phyloP scores from a whole-genome alignment of 1,140 invertebrate species.

The Aphelinus certus region DNA sequence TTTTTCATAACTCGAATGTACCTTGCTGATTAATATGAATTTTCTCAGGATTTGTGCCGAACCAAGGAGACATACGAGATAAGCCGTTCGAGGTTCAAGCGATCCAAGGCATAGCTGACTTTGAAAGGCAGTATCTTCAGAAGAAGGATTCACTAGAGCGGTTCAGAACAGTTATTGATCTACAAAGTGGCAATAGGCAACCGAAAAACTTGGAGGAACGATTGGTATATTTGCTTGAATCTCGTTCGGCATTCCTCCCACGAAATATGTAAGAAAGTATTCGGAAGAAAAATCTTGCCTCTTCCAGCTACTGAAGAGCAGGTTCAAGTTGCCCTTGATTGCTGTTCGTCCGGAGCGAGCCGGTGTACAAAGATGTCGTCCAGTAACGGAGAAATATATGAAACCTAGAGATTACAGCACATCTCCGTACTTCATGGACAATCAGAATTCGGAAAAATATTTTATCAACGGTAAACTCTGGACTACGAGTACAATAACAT shows the following conservation, averaged over 20 bases:
- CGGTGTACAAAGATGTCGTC: conserved; percentile 68
- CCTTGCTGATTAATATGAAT: conserved; percentile 3
- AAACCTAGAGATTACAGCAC: conserved; percentile 68
- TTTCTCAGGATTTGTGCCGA: conserved; percentile 72
- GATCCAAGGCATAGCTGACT: conserved; percentile 74
- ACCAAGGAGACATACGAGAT: conserved; percentile 69
- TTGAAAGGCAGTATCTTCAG: conserved; percentile 70
- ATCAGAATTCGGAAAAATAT: conserved; percentile 72
- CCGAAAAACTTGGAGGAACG: conserved; percentile 71
- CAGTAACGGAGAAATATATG: conserved; percentile 67
- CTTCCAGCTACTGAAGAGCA: conserved; percentile 69
- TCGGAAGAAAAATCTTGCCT: conserved; percentile 13
- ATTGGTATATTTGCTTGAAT: conserved; percentile 63
- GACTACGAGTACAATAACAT: no score
- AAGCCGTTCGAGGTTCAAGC: conserved; percentile 74
- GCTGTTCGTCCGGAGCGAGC: conserved; percentile 72
- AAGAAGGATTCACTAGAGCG: conserved; percentile 67
- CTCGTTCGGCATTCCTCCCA: neutral
- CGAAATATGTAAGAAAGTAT: neutral
- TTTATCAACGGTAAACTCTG: conserved; percentile 57
- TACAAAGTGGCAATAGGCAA: conserved; percentile 68
- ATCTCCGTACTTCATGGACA: conserved; percentile 76
- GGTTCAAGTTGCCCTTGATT: conserved; percentile 73
- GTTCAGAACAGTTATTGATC: conserved; percentile 65
- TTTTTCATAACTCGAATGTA: neutral